These are phyloP conservation scores for Brassicogethes aeneus DNA, from an alignment of 2,888 invertebrate genomes.

Conservation along the genomic window DNA sequence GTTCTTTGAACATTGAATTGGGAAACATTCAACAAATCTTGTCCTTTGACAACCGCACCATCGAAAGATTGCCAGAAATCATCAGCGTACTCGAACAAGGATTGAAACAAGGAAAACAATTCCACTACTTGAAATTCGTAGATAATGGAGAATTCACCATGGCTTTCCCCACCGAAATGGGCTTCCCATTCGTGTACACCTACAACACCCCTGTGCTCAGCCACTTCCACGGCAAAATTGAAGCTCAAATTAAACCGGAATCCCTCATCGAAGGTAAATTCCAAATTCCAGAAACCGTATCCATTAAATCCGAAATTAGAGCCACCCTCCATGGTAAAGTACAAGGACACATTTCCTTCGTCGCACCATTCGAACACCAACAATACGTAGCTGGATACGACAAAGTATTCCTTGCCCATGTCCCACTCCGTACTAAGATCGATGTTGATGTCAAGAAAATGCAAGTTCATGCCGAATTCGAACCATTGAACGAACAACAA, in stretches of 20 bases:
- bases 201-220: constrained; percentile 50
- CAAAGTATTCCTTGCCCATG: constrained; percentile 47
- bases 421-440: constrained; percentile 45
- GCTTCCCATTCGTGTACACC: constrained; percentile 56
- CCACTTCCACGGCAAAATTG: constrained; percentile 43
- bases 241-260: constrained; percentile 37
- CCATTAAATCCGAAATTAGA: constrained; percentile 42
- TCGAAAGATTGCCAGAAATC: constrained; percentile 42
- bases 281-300: constrained; percentile 31
- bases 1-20: constrained; percentile 40
- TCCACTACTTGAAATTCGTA: constrained; percentile 51
- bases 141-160: constrained; percentile 49
- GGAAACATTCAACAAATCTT: constrained; percentile 42
- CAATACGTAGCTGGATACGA: constrained; percentile 51
- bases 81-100: constrained; percentile 35
- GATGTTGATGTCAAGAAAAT: constrained; percentile 42
- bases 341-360: constrained; percentile 53
- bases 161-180: constrained; percentile 58
- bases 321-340: constrained; percentile 46
- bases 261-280: constrained; percentile 23
- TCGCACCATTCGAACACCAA: constrained; percentile 49
- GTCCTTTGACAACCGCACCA: constrained; percentile 45
- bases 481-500: constrained; percentile 44
- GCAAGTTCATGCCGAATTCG: constrained; percentile 41
- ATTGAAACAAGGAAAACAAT: constrained; percentile 42